Base-by-base conservation (phyloP, 2,113 vertebrate genomes). In the Cinclus mexicanus region DNA sequence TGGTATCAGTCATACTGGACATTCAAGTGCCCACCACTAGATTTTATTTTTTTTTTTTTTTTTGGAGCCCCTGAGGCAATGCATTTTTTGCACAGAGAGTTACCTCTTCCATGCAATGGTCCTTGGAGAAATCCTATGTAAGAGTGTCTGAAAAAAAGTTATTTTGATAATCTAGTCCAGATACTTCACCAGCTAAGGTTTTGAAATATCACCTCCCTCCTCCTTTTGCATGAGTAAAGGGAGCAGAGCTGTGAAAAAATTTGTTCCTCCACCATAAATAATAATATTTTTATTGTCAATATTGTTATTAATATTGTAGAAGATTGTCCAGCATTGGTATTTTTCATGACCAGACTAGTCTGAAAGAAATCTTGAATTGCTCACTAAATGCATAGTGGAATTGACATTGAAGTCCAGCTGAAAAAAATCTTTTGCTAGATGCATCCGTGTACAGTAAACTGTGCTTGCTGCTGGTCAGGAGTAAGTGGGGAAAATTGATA, bases 1-100 rank as follows among this genome's bases (percentile, higher is more conserved):
- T 25, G 4, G 9, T 57, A 22, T 1, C 0, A 11, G 59, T 39
- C 12, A 26, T 70, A 15, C 10, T 47, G 18, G 12, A 47, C 8
- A 21, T 89, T 56, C 26, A 29, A 61, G 16, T 21, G 6, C 7
- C 16, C 21, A 24, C 10, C n/a, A n/a, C n/a, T n/a, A n/a, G n/a
- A n/a, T n/a, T n/a, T n/a, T n/a, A n/a, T n/a, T n/a, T n/a, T n/a
- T 37, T 37, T 37, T 31, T 20, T 20, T 39, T 79, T 76, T 55
- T 10, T 41, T 82, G 70, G 28, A 78, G 5, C 25, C 14, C 14
- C 26, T 52, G 22, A 76, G 18, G 29, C 24, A 31, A 46, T 21
- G 28, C 1, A 10, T 26, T 23, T 75, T 84, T 55, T 79, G 6
- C 56, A 50, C 21, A 47, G 42, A 44, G 13, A 33, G 13, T 2